A percentile compares a stretch with the other conserved stretches of the same genome.
phyloP scores from a whole-genome alignment of 2,888 invertebrate species.

The Apomyelois bistriatella region DNA sequence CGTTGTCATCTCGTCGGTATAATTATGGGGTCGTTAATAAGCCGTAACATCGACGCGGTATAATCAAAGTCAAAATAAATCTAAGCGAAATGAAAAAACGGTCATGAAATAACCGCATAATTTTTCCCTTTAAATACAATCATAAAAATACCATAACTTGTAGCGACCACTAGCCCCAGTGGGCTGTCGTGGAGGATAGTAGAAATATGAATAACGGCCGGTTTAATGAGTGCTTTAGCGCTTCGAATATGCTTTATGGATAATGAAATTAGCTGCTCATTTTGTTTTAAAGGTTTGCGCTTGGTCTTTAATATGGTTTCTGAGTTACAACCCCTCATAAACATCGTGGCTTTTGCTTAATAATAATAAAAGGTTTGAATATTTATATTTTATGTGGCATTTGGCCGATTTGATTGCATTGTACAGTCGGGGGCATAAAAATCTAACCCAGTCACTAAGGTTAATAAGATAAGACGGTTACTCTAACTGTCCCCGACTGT shows the following conservation, averaged over 20 bases:
- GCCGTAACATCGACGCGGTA: slow-evolving; percentile 62
- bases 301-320: slow-evolving; percentile 65
- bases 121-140: slow-evolving; percentile 64
- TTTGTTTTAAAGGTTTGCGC: slow-evolving; percentile 70
- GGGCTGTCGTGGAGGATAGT: slow-evolving; percentile 73
- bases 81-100: slow-evolving; percentile 67
- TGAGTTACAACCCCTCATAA: slow-evolving; percentile 59
- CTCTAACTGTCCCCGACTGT: no score
- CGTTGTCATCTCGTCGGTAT: slow-evolving; percentile 55
- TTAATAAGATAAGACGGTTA: no score
- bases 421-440: no score
- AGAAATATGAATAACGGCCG: slow-evolving; percentile 67
- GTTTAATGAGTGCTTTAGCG: slow-evolving; percentile 77
- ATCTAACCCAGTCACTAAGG: no score
- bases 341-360: slow-evolving; percentile 37
- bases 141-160: slow-evolving; percentile 72
- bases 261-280: slow-evolving; percentile 78
- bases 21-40: slow-evolving; percentile 71
- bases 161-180: slow-evolving; percentile 61
- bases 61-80: slow-evolving; percentile 75
- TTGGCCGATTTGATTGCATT: background rate
- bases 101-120: slow-evolving; percentile 70
- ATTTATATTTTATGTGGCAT: background rate
- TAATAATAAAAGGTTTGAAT: slow-evolving; percentile 38
- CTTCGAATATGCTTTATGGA: slow-evolving; percentile 79